A percentile compares a stretch with the other conserved stretches of the same genome.
Evolutionary conservation across 1,140 invertebrate species (phyloP).

Genomic region (Apis mellifera): Amel_HAv3.1 CM009933.2:7100001-7100500

Average conservation of each 20-base stretch:
- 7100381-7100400: slow-evolving; percentile 47
- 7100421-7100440: neutral
- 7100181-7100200: neutral
- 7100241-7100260: slow-evolving; percentile 5
- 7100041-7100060: slow-evolving; percentile 58
- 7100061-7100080: slow-evolving; percentile 72
- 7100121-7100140: slow-evolving; percentile 73
- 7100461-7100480: neutral
- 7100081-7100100: slow-evolving; percentile 64
- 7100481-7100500: neutral
- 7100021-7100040: neutral
- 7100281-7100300: slow-evolving; percentile 33
- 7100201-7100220: neutral
- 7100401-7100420: neutral
- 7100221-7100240: neutral
- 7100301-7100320: slow-evolving; percentile 22
- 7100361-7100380: slow-evolving; percentile 51
- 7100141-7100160: slow-evolving; percentile 55
- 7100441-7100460: too few relatives aligned
- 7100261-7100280: neutral
- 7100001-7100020: neutral
- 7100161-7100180: neutral
- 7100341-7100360: slow-evolving; percentile 38
- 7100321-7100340: slow-evolving; percentile 37
- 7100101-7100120: slow-evolving; percentile 68